Conservation (phyloP, 2,113 vertebrate species). For the Casuarius casuarius region DNA sequence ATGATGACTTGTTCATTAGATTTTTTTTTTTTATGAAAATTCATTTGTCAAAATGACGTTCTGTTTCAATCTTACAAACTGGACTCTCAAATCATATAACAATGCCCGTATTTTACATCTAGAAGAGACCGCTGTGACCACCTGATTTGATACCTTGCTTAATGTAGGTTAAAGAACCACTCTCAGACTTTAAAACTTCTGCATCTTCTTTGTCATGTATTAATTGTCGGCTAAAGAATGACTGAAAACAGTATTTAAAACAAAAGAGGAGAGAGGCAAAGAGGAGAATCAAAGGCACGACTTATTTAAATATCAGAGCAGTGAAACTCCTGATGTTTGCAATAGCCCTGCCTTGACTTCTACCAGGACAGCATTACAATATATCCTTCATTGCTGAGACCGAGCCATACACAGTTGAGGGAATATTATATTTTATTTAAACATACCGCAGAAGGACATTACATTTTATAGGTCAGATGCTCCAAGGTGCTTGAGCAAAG, state of each 20-base stretch:
- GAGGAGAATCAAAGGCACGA: background rate
- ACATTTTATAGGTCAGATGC: background rate
- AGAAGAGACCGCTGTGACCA: background rate
- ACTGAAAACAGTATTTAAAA: background rate
- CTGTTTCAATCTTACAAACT: background rate
- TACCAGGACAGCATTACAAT: background rate
- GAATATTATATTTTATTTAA: slow-evolving; percentile 36
- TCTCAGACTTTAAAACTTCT: background rate
- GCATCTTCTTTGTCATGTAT: background rate
- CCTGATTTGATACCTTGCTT: background rate
- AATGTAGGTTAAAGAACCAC: background rate
- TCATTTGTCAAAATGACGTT: background rate
- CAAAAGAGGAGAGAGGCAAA: background rate
- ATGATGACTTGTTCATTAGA: background rate
- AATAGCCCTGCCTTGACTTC: background rate
- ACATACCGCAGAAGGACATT: background rate
- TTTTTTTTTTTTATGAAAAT: background rate
- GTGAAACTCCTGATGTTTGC: background rate
- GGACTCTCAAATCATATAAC: background rate
- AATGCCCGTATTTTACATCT: background rate
- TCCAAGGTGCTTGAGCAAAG: background rate
- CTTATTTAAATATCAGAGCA: background rate
- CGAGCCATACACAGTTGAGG: background rate
- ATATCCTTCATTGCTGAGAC: background rate
- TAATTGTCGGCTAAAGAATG: background rate